phyloP scores from a whole-genome alignment of 2,888 invertebrate genomes.

The Rhorus exstirpatorius region DNA sequence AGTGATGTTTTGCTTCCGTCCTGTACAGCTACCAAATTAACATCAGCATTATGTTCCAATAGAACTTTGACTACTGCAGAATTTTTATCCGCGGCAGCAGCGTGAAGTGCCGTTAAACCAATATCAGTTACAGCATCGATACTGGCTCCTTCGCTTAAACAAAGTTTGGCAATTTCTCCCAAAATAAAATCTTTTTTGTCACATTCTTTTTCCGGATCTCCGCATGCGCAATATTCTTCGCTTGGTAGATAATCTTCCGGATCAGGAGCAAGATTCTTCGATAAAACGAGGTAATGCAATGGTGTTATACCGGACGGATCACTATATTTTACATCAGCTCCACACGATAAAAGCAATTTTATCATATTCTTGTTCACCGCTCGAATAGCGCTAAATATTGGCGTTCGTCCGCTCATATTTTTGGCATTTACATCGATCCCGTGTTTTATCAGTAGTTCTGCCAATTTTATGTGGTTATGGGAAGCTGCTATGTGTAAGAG shows the following conservation, averaged over 20 bases:
- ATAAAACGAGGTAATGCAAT: no score
- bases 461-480: constrained; percentile 19
- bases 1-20: neutral
- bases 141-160: neutral
- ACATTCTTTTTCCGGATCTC: neutral
- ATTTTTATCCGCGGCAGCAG: constrained; percentile 1
- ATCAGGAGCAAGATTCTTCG: no score
- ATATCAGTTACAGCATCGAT: constrained; percentile 20
- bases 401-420: neutral
- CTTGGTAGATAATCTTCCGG: no score
- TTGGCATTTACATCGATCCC: constrained; percentile 30
- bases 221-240: no score
- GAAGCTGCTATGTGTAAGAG: constrained; percentile 40
- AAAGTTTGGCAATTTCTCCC: no score
- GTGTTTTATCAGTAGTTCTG: constrained; percentile 2
- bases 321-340: neutral
- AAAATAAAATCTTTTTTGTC: constrained; percentile 1
- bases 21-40: neutral
- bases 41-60: constrained; percentile 23
- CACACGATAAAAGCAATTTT: neutral
- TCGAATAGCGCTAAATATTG: constrained; percentile 15
- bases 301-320: constrained; percentile 1
- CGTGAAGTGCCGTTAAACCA: constrained; percentile 10
- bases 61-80: no score
- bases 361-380: neutral